A percentile compares a stretch with the other conserved stretches of the same genome.
Evolutionary conservation across 2,888 invertebrate genomes (phyloP).

Genomic region (Idaea biselata): DNA sequence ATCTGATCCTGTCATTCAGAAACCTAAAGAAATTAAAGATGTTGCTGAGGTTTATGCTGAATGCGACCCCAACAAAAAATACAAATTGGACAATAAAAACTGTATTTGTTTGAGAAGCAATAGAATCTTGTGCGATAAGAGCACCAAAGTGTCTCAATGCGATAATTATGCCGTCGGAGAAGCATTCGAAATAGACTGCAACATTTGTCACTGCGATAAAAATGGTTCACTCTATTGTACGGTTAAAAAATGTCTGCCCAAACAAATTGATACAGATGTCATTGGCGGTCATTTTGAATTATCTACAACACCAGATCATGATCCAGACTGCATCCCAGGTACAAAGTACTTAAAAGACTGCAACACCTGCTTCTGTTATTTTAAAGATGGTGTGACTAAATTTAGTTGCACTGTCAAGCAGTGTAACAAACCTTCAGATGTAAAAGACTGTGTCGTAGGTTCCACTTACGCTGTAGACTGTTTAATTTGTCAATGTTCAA

Average conservation of each 20-base stretch:
- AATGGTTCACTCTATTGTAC: slow-evolving; percentile 2
- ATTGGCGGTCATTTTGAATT: slow-evolving; percentile 14
- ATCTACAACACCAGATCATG: slow-evolving; percentile 26
- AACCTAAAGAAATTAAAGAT: slow-evolving; percentile 17
- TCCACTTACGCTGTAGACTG: slow-evolving; percentile 50
- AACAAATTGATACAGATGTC: background rate
- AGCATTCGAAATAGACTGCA: slow-evolving; percentile 68
- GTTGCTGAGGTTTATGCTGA: slow-evolving; percentile 51
- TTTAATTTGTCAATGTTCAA: slow-evolving; percentile 49
- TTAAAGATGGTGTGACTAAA: slow-evolving; percentile 41
- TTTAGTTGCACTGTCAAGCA: slow-evolving; percentile 62
- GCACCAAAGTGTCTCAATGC: slow-evolving; percentile 50
- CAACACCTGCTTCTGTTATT: slow-evolving; percentile 48
- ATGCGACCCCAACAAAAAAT: slow-evolving; percentile 60
- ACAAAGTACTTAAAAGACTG: slow-evolving; percentile 53
- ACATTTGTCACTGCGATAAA: slow-evolving; percentile 53
- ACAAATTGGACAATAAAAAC: slow-evolving; percentile 73
- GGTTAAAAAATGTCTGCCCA: background rate
- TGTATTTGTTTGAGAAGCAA: slow-evolving; percentile 74
- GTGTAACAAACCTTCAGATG: slow-evolving; percentile 32
- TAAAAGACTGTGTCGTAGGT: slow-evolving; percentile 40
- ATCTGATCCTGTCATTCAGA: slow-evolving; percentile 34
- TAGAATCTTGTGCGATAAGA: slow-evolving; percentile 64
- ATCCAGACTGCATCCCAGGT: slow-evolving; percentile 46
- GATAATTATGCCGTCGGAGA: slow-evolving; percentile 39